Percentiles rank a stretch among this genome's conserved stretches.
These are phyloP conservation scores for Melanotaenia maccullochi DNA, from an alignment of 2,797 vertebrate species.

Conservation along the genomic window DNA sequence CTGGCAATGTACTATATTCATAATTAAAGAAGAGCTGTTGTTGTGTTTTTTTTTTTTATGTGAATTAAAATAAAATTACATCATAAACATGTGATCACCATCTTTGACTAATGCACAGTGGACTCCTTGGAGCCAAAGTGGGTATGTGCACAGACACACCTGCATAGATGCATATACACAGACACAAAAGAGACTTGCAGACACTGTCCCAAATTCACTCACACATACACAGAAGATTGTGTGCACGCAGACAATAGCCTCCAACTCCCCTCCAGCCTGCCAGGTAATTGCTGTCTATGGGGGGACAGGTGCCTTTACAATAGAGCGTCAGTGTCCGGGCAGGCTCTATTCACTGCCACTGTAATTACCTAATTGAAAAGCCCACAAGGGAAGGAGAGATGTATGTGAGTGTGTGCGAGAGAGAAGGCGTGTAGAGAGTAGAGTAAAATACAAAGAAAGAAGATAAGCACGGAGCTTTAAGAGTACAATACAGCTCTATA, in stretches of 20 bases:
- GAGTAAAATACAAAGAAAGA: constrained; percentile 33
- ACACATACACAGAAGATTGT: constrained; percentile 26
- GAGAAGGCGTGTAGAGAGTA: background rate
- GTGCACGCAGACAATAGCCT: constrained; percentile 71
- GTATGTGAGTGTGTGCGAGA: constrained; percentile 1
- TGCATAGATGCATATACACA: constrained; percentile 18
- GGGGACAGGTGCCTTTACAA: constrained; percentile 80
- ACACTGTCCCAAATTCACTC: constrained; percentile 28
- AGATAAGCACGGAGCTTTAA: constrained; percentile 54
- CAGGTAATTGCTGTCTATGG: constrained; percentile 83
- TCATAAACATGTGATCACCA: constrained; percentile 20
- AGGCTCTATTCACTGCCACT: constrained; percentile 76
- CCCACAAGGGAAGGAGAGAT: constrained; percentile 55
- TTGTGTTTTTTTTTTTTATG: constrained; percentile 5
- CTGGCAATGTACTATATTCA: constrained; percentile 7
- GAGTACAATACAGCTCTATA: constrained; percentile 41
- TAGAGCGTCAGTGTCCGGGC: constrained; percentile 73
- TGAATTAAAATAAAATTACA: constrained; percentile 16
- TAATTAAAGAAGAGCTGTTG: constrained; percentile 15
- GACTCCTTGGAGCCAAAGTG: constrained; percentile 7
- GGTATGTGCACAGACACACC: constrained; percentile 27
- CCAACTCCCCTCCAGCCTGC: constrained; percentile 67
- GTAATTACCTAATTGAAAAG: constrained; percentile 85
- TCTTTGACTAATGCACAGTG: constrained; percentile 24
- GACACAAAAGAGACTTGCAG: constrained; percentile 14